Conservation (phyloP, 2,888 invertebrate genomes). For the Eupeodes luniger region DNA sequence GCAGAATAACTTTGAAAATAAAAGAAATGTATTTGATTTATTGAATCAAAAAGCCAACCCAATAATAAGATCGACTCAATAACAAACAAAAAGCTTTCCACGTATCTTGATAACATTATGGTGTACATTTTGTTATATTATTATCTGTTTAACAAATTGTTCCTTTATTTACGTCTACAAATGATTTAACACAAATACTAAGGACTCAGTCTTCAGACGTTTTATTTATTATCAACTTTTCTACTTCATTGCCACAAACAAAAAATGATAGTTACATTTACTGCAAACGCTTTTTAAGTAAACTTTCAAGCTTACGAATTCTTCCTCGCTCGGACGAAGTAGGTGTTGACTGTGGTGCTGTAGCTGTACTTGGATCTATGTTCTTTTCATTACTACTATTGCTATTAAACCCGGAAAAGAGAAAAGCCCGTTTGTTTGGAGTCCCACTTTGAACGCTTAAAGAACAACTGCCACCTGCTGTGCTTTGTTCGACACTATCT, state of each 20-base stretch:
- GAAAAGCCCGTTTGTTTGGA: slow-evolving; percentile 81
- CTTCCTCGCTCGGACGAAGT: slow-evolving; percentile 84
- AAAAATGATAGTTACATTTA: slow-evolving; percentile 61
- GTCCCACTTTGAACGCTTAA: slow-evolving; percentile 77
- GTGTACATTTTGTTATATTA: too few relatives aligned
- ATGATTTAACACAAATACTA: too few relatives aligned
- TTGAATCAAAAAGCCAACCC: too few relatives aligned
- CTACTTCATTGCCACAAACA: background rate
- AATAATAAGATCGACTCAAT: too few relatives aligned
- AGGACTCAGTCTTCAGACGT: background rate
- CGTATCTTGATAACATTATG: too few relatives aligned
- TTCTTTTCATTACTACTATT: slow-evolving; percentile 78
- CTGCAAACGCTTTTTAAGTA: slow-evolving; percentile 85
- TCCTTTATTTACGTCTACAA: too few relatives aligned
- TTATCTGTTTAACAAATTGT: too few relatives aligned
- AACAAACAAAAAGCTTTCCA: too few relatives aligned
- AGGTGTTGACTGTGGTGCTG: slow-evolving; percentile 42
- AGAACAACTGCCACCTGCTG: slow-evolving; percentile 38
- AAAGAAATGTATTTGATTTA: too few relatives aligned
- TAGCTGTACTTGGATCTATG: slow-evolving; percentile 77
- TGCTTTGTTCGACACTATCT: slow-evolving; percentile 51
- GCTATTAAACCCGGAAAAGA: slow-evolving; percentile 79
- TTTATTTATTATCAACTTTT: background rate
- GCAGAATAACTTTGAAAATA: too few relatives aligned
- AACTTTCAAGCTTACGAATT: slow-evolving; percentile 86